Percentiles rank a stretch among this genome's conserved stretches.
These are phyloP conservation scores for Colostygia pectinataria DNA, from an alignment of 2,888 invertebrate genomes.

Conservation along the genomic window DNA sequence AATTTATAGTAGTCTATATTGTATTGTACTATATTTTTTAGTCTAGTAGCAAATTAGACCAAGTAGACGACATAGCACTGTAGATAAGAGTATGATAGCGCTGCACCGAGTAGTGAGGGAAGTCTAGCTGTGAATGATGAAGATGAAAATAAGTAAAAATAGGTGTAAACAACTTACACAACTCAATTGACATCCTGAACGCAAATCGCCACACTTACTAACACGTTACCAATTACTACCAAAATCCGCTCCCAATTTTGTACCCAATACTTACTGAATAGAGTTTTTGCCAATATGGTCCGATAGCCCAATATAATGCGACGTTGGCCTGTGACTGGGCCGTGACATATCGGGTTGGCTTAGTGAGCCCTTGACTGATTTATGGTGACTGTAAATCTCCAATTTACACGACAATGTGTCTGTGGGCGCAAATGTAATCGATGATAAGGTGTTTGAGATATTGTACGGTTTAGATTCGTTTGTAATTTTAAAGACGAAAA, in stretches of 20 bases:
- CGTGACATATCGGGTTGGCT: conserved; percentile 74
- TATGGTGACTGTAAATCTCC: conserved; percentile 77
- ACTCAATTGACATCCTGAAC: background rate
- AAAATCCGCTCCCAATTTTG: background rate
- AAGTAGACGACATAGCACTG: too few species aligned
- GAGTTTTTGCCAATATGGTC: conserved; percentile 17
- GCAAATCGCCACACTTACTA: conserved; percentile 1
- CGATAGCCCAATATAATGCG: conserved; percentile 32
- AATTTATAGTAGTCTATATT: too few species aligned
- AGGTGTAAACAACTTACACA: too few species aligned
- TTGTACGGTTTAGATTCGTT: conserved; percentile 23
- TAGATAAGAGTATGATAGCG: too few species aligned
- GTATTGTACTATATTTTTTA: too few species aligned
- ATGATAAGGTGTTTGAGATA: conserved; percentile 45
- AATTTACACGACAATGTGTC: conserved; percentile 72
- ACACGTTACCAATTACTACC: background rate
- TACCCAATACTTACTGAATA: conserved; percentile 13
- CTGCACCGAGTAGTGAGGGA: too few species aligned
- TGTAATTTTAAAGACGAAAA: conserved; percentile 8
- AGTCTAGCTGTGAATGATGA: too few species aligned
- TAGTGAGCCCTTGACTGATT: conserved; percentile 75
- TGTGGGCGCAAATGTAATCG: conserved; percentile 55
- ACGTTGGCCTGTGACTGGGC: conserved; percentile 52
- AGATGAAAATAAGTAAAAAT: too few species aligned
- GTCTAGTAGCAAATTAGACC: too few species aligned